These are phyloP conservation scores for Acanthurus leucopareius DNA, from an alignment of 2,797 vertebrate species.

Conservation along the genomic window DNA sequence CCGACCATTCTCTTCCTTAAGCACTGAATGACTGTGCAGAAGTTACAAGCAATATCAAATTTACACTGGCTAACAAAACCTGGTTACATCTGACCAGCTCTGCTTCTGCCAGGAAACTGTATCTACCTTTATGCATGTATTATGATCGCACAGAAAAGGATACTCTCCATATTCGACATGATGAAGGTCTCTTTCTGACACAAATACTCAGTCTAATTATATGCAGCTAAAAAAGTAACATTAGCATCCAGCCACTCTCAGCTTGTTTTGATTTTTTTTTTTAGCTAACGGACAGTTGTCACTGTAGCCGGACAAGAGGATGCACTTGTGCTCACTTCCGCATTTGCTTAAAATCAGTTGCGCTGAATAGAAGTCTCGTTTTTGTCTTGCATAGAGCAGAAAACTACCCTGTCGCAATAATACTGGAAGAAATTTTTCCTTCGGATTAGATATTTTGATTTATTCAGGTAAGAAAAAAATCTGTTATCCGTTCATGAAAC, in stretches of 20 bases:
- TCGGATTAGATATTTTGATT: rapidly evolving
- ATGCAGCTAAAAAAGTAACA: background rate
- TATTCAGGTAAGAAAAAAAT: background rate
- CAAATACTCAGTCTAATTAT: background rate
- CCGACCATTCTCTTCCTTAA: background rate
- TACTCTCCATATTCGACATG: slow-evolving; percentile 80
- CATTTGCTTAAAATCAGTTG: slow-evolving; percentile 28
- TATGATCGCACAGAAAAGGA: slow-evolving; percentile 60
- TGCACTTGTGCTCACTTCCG: slow-evolving; percentile 39
- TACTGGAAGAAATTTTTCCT: rapidly evolving
- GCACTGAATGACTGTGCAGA: slow-evolving; percentile 26
- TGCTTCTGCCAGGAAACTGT: slow-evolving; percentile 8
- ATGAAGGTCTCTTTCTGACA: slow-evolving; percentile 20
- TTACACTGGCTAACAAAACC: slow-evolving; percentile 20
- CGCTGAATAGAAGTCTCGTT: rapidly evolving
- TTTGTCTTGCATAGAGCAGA: background rate
- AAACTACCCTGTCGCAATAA: background rate
- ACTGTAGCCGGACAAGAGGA: slow-evolving; percentile 15
- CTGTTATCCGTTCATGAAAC: background rate
- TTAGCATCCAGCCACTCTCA: slow-evolving; percentile 2
- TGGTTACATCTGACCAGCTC: slow-evolving; percentile 5
- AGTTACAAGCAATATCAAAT: background rate
- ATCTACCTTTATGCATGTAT: background rate
- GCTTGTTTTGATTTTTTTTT: slow-evolving; percentile 55
- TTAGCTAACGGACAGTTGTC: background rate